Evolutionary conservation across 2,888 invertebrate genomes (phyloP), one percentile per base, ranked within the genome.

Genomic region (Auanema sp.): DNA sequence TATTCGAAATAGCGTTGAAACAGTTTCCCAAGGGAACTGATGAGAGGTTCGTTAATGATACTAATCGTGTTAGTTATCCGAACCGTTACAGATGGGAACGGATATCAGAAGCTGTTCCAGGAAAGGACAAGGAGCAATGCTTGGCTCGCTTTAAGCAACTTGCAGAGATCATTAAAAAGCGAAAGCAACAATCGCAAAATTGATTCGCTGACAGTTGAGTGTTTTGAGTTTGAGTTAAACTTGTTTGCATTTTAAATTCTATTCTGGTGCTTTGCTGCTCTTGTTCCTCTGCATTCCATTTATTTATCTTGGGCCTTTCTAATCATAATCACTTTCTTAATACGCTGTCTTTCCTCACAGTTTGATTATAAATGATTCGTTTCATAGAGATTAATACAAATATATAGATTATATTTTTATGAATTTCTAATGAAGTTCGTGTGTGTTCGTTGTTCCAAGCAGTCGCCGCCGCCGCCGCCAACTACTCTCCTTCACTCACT

Each of bases 11-110:
- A 25, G 76, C 78, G 40, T 64, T 79, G 16, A 65, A 71, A 53
- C 93, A 92, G 85, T 91, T 90, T 86, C 96, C 96, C 0, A 91
- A 91, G 0, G 95, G 94, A 1, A 89, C 91, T 0, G 85, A 89
- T 0, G 90, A 91, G 70, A 88, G 95, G 53, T 70, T 14, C 11
- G 53, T 18, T 33, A 33, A 5, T 23, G 3, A 23, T 16, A 52
- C 4, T n/a, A 52, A 3, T 52, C 18, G 2, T 52, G 4, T 4
- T 52, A 3, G 24, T 23, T 16, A n/a, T 23, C 8, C 3, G 2
- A 25, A 94, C 93, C 1, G 89, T 58, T 63, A 16, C 55, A 71
- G 76, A 57, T 97, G 96, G 96, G 93, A 94, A 83, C 89, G 90
- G 69, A 93, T 97, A 75, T 92, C 93, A 0, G 90, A 90, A 58